Conservation (phyloP, 2,888 invertebrate species). For the Epistrophella euchroma region DNA sequence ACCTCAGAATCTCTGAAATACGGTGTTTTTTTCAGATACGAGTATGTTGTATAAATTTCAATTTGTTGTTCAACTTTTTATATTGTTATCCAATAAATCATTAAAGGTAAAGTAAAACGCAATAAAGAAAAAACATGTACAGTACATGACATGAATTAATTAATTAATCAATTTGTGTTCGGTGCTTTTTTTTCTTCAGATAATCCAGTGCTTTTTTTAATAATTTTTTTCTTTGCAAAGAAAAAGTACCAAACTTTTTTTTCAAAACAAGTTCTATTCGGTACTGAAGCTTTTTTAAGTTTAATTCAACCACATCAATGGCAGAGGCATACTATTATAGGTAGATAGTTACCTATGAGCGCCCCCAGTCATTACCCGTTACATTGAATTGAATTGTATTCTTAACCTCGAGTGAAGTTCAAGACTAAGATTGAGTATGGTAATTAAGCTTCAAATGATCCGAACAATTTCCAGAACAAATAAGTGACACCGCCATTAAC, state of each 20-base stretch:
- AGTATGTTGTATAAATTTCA: too few relatives aligned
- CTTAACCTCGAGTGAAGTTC: slow-evolving; percentile 70
- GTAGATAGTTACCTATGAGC: neutral
- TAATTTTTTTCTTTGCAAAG: neutral
- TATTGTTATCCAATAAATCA: neutral
- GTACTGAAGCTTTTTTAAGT: neutral
- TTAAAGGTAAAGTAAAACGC: neutral
- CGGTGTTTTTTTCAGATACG: too few relatives aligned
- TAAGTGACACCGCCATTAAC: slow-evolving; percentile 10
- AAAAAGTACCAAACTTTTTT: neutral
- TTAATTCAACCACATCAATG: neutral
- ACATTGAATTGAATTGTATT: slow-evolving; percentile 36
- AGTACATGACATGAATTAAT: slow-evolving; percentile 11
- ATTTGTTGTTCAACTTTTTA: neutral
- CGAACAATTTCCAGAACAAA: neutral
- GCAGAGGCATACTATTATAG: neutral
- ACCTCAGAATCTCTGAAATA: too few relatives aligned
- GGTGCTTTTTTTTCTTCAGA: neutral
- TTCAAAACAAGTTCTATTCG: neutral
- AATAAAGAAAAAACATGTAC: neutral
- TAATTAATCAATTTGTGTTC: neutral
- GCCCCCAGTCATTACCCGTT: slow-evolving; percentile 36
- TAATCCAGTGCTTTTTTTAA: neutral
- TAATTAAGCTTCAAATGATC: slow-evolving; percentile 47
- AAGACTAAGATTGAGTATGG: slow-evolving; percentile 27